A percentile compares a stretch with the other conserved stretches of the same genome.
Conservation (phyloP, 2,113 vertebrate species). For the Sebastes fasciatus region DNA sequence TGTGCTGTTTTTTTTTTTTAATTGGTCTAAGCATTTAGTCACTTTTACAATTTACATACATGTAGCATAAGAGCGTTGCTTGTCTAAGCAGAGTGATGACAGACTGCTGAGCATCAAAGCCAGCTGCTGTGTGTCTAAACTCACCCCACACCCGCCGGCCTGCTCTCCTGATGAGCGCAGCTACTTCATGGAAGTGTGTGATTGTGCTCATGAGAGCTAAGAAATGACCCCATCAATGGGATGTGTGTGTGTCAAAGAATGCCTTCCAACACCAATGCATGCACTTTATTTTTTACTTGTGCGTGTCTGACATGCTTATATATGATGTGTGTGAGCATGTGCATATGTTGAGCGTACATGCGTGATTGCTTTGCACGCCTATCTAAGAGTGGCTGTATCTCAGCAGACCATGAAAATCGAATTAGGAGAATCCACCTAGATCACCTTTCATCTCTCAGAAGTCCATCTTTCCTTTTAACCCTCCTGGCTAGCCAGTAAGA, state of each 20-base stretch:
- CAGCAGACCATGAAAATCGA: conserved; percentile 70
- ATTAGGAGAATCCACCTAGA: conserved; percentile 68
- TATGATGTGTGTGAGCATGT: conserved; percentile 35
- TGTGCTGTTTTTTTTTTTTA: not conserved
- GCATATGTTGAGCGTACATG: conserved; percentile 42
- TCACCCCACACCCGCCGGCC: conserved; percentile 36
- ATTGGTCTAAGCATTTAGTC: conserved; percentile 5
- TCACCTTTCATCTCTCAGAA: conserved; percentile 76
- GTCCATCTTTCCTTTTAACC: conserved; percentile 63
- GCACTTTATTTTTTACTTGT: conserved; percentile 3
- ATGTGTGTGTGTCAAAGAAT: conserved; percentile 33
- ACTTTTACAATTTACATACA: conserved; percentile 42
- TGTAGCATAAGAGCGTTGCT: conserved; percentile 25
- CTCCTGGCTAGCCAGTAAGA: conserved; percentile 44
- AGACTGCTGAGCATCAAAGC: conserved; percentile 57
- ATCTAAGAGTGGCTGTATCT: conserved; percentile 51
- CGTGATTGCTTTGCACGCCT: conserved; percentile 62
- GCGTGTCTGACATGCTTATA: conserved; percentile 31
- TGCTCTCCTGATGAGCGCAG: conserved; percentile 49
- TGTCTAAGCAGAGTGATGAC: conserved; percentile 30
- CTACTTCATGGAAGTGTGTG: conserved; percentile 51
- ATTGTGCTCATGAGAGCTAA: conserved; percentile 42
- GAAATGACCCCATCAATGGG: conserved; percentile 35
- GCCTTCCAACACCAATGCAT: conserved; percentile 15
- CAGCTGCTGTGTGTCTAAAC: conserved; percentile 49